Base-by-base conservation (phyloP, 2,113 vertebrate species). In the Murina feae region DNA sequence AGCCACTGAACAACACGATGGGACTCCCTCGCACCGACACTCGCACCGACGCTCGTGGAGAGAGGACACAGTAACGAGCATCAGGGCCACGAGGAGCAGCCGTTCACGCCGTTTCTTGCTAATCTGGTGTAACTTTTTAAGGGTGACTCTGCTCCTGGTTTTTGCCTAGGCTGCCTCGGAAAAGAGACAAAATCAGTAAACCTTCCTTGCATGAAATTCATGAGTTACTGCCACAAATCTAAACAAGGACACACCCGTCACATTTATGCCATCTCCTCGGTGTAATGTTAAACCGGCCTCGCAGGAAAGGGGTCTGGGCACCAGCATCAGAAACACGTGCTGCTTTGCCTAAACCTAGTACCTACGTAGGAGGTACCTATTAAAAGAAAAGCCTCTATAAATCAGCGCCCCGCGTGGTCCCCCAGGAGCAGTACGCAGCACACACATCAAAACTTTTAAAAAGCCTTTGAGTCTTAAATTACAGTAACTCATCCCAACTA, bases 121-220 rank as follows among this genome's bases (percentile, higher is more conserved):
- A 60, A 65, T 74, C 32, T 55, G 32, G 39, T 39, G 9, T 47
- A 79, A 83, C 53, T 35, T 69, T 65, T 65, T 18, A 79, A 89
- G n/a, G 35, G 83, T 42, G 60, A 78, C 9, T 49, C 76, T 87
- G 51, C 42, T 66, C 76, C 82, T 71, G 14, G 28, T 49, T 76
- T 95, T 74, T 85, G 17, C 21, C 32, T 86, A 71, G 32, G 37
- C 7, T 89, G 9, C 66, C n/a, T 78, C 55, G 30, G 60, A 72
- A 80, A 78, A 37, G 44, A 90, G 5, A 81, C 30, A 91, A 91
- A 95, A 95, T n/a, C 66, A 93, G 72, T 14, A 89, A 49, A 66
- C 4, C 23, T 65, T 93, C 86, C 49, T 44, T 69, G 75, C 30
- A 35, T 86, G 17, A 71, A 81, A 69, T 47, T 92, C 44, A 81